Evolutionary conservation across 1,140 invertebrate genomes (phyloP).

Genomic region (Drosophila lacteicornis): DNA sequence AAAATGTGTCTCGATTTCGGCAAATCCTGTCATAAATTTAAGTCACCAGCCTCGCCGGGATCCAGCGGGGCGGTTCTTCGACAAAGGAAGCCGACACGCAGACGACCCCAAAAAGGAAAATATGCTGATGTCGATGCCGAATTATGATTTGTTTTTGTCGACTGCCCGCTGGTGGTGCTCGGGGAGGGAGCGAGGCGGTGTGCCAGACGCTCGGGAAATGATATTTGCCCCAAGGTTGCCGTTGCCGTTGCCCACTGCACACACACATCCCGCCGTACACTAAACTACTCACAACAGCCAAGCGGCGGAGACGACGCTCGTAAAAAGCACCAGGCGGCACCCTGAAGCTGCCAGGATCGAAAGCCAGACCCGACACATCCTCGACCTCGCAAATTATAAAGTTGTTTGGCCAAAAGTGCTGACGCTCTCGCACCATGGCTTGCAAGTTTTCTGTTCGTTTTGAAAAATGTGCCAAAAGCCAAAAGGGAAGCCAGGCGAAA

Average conservation of each 20-base stretch:
- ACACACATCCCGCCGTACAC: slow-evolving; percentile 12
- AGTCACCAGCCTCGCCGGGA: slow-evolving; percentile 17
- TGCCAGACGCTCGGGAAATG: slow-evolving; percentile 48
- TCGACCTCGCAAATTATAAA: slow-evolving; percentile 78
- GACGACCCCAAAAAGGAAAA: slow-evolving; percentile 59
- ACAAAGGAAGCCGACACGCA: slow-evolving; percentile 59
- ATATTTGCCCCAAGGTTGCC: slow-evolving; percentile 67
- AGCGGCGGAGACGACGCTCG: slow-evolving; percentile 57
- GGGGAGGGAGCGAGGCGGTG: not conserved
- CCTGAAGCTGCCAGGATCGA: slow-evolving; percentile 13
- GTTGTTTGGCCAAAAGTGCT: slow-evolving; percentile 79
- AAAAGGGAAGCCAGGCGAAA: slow-evolving; percentile 14
- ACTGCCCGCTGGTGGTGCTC: slow-evolving; percentile 14
- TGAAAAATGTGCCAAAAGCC: slow-evolving; percentile 55
- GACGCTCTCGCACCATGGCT: slow-evolving; percentile 43
- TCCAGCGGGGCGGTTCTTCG: slow-evolving; percentile 2
- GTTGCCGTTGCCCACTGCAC: not conserved
- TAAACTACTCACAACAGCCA: slow-evolving; percentile 61
- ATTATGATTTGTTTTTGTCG: slow-evolving; percentile 80
- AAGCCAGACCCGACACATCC: slow-evolving; percentile 54
- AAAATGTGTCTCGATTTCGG: slow-evolving; percentile 73
- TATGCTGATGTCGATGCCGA: slow-evolving; percentile 81
- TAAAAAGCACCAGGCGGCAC: slow-evolving; percentile 71
- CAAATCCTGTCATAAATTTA: slow-evolving; percentile 80
- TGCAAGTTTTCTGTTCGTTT: slow-evolving; percentile 64